Conservation (phyloP, 2,888 invertebrate genomes). For the Ischnura elegans region DNA sequence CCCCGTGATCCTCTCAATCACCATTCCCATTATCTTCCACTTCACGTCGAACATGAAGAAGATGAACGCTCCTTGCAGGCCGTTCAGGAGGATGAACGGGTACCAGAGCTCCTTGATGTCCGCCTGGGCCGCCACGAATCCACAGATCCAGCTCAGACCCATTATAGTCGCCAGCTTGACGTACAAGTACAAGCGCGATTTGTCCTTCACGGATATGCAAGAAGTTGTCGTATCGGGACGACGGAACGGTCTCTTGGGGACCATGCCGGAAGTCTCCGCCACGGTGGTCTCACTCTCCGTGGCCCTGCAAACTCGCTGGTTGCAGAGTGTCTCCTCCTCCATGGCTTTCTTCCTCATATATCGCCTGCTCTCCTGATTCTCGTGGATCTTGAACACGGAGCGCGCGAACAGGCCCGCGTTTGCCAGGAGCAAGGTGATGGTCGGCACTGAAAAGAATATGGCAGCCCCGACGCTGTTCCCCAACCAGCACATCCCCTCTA, state of each 20-base stretch:
- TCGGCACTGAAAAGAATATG: conserved; percentile 77
- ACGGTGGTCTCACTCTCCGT: neutral
- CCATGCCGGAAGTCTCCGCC: neutral
- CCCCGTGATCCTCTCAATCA: conserved; percentile 71
- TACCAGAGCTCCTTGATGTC: conserved; percentile 76
- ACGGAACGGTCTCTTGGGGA: neutral
- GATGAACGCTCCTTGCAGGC: conserved; percentile 78
- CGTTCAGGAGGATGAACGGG: conserved; percentile 78
- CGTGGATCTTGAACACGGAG: conserved; percentile 75
- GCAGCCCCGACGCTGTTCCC: conserved; percentile 75
- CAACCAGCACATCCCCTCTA: conserved; percentile 76
- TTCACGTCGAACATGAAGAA: conserved; percentile 76
- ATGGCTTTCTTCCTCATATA: conserved; percentile 69
- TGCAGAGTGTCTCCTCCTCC: conserved; percentile 58
- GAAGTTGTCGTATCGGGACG: conserved; percentile 68
- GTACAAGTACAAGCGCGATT: conserved; percentile 74
- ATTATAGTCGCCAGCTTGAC: conserved; percentile 77
- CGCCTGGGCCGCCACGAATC: conserved; percentile 76
- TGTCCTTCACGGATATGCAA: conserved; percentile 73
- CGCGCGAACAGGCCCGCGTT: conserved; percentile 76
- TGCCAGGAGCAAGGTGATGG: conserved; percentile 75
- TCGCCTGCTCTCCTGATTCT: conserved; percentile 69
- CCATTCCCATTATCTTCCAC: conserved; percentile 73
- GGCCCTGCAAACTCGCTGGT: conserved; percentile 55
- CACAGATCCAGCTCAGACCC: conserved; percentile 78